Evolutionary conservation across 2,797 vertebrate species (phyloP), one percentile per base, ranked within the genome.

Genomic region (Hyperoplus lanceolatus): DNA sequence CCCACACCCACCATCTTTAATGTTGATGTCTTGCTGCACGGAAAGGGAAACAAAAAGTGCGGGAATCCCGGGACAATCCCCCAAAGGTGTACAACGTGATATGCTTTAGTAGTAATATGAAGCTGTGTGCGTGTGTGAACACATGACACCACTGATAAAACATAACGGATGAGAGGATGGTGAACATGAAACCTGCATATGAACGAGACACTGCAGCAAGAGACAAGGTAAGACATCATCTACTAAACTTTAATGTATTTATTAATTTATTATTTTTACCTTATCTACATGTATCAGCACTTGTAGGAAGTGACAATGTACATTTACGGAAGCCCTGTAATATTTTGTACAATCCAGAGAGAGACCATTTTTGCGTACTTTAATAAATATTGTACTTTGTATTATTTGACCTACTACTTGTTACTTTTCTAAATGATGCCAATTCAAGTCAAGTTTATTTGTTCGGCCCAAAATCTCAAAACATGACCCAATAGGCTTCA

Each of bases 21-120:
- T 6, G 8, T 9, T 48, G 59, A 18, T 6, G 9, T 4, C 18
- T 36, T 41, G 38, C 14, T 50, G 7, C 10, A 6, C 5, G 36
- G 46, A 84, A 78, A 83, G 8, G 14, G 61, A 85, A 86, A 82
- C 64, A 18, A 80, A 83, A 65, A 42, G 15, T 53, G 65, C 48
- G 88, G 87, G 64, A 91, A 75, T 86, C 88, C 89, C 86, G 49
- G 76, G 69, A 62, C 8, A 77, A 70, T 36, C 59, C 79, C 80
- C 63, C 4, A 0, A 29, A 29, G 39, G 70, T 43, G 36, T 45
- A 51, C 57, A 56, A 43, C 55, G 74, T 51, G 46, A 18, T 73
- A 14, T 21, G 42, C 1, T 68, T 56, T 51, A 48, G 63, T 45
- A 58, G 81, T 66, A 74, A 80, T 48, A 6, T 42, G 60, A 75